Evolutionary conservation across 30 jellyfish, hydroid and myxozoan genomes (phyloP), one percentile per base, ranked within the genome.

Genomic region (Turritopsis rubra): DNA sequence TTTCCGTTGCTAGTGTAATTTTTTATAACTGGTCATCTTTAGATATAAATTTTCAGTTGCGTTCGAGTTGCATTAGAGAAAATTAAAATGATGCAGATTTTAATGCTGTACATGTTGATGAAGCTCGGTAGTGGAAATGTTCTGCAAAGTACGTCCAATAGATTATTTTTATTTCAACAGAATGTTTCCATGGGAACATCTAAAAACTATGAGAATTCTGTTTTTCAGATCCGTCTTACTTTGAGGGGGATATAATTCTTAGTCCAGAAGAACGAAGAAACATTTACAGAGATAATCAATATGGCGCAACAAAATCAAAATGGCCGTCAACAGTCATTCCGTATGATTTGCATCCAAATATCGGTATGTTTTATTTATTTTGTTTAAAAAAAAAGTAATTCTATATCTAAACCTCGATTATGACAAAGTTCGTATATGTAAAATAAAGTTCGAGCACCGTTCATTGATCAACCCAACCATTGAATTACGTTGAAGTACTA

Each of bases 251-350:
- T 30, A 26, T 75, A 21, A 75, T 75, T 9, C 22, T 75, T 17
- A 75, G 54, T 1, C 83, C 83, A 22, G 26, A 75, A 1, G 66
- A 75, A 31, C 66, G 83, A 16, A 21, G 16, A 31, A 75, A 22
- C n/a, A 75, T 75, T 75, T 75, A 75, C 66, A 75, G 22, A 75
- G 30, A 27, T 68, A 18, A 75, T 75, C 28, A 30, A 30, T 75
- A 22, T 52, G 83, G n/a, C 0, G 53, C 83, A 26, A 26, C 83
- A 22, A 75, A 0, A 75, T 26, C 60, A 0, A 26, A 52, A 75
- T 75, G 83, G 83, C 83, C 83, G 41, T n/a, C 83, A 22, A 75
- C 28, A 1, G 66, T 31, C 25, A 75, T 75, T 13, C 66, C 66
- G 0, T 75, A 22, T 0, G 77, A 68, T 19, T 9, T 68, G 9